phyloP scores from a whole-genome alignment of 2,797 vertebrate species.

The Rhinoraja longicauda region DNA sequence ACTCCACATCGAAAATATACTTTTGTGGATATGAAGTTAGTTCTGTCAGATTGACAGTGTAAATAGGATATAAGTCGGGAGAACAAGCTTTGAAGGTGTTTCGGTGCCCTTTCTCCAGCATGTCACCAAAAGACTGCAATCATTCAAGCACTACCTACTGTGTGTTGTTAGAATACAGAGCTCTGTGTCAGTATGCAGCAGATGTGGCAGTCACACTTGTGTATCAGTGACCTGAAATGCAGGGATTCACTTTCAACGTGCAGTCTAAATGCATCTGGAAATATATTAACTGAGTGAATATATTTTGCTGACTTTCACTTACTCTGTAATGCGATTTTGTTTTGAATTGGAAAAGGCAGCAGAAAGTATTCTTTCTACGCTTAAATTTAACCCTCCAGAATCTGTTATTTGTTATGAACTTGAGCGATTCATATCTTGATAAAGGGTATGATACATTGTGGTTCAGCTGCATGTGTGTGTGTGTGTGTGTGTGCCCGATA shows the following conservation, averaged over 20 bases:
- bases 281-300: slow-evolving; percentile 6
- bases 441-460: background rate
- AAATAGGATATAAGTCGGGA: slow-evolving; percentile 22
- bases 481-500: background rate
- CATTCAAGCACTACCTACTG: slow-evolving; percentile 2
- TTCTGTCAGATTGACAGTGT: background rate
- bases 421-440: background rate
- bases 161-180: background rate
- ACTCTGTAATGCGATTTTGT: background rate
- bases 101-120: slow-evolving; percentile 20
- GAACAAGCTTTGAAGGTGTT: background rate
- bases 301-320: background rate
- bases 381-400: background rate
- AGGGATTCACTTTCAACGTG: slow-evolving; percentile 6
- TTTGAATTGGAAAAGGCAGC: background rate
- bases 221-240: background rate
- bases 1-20: background rate
- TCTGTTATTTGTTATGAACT: background rate
- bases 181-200: slow-evolving; percentile 19
- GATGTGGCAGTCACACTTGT: background rate
- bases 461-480: background rate
- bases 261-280: background rate
- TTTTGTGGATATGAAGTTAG: background rate
- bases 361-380: background rate
- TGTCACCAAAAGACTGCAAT: slow-evolving; percentile 10